Evolutionary conservation across 2,797 vertebrate species (phyloP).

Genomic region (Philypnodon macrostomus): DNA sequence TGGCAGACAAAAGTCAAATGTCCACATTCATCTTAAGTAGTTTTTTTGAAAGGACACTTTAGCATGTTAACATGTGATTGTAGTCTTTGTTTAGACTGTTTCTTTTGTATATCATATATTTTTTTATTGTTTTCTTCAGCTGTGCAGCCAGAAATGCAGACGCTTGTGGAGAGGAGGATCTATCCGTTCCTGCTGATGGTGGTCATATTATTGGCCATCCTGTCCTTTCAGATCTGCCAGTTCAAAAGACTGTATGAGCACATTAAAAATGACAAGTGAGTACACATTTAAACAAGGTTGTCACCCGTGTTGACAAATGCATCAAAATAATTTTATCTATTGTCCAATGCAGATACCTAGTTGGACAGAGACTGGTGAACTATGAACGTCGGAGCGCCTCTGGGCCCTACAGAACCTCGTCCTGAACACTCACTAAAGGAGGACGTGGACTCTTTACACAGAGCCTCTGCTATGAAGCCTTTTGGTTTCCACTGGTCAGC

Average conservation of each 20-base stretch:
- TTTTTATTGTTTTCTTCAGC: conserved; percentile 65
- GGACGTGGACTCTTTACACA: conserved; percentile 14
- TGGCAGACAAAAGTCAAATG: too few relatives aligned
- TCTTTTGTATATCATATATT: not conserved
- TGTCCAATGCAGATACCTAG: conserved; percentile 84
- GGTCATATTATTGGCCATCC: conserved; percentile 86
- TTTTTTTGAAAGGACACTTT: too few relatives aligned
- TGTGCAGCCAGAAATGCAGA: conserved; percentile 92
- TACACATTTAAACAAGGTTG: conserved; percentile 14
- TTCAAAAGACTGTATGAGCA: conserved; percentile 98
- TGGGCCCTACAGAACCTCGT: conserved; percentile 31
- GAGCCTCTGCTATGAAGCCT: conserved; percentile 21
- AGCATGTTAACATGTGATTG: too few relatives aligned
- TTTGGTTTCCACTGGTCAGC: conserved; percentile 10
- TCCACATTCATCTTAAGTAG: too few relatives aligned
- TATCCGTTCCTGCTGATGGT: conserved; percentile 96
- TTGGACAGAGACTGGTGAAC: conserved; percentile 95
- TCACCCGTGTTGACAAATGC: not conserved
- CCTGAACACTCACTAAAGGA: conserved; percentile 25
- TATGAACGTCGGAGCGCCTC: conserved; percentile 82
- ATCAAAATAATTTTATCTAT: not conserved
- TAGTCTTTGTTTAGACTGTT: too few relatives aligned
- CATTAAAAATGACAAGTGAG: conserved; percentile 99
- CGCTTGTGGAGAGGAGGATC: conserved; percentile 91
- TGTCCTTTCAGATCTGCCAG: conserved; percentile 95